These are phyloP conservation scores for Trididemnum miniatum DNA, from an alignment of 23 tunicate species.

Conservation along the genomic window DNA sequence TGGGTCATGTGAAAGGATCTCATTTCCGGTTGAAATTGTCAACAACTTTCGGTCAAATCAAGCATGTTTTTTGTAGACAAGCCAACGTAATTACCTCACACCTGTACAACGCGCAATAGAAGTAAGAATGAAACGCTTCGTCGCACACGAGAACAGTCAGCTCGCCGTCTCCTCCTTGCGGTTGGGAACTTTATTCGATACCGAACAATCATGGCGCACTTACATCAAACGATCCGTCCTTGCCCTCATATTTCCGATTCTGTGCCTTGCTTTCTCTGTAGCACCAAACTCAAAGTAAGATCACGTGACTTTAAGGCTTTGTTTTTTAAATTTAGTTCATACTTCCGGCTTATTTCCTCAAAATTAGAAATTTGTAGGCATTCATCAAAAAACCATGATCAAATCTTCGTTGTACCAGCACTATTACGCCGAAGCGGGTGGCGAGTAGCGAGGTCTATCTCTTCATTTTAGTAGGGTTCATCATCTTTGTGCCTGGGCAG, in stretches of 20 bases:
- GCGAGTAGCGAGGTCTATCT: too few species aligned
- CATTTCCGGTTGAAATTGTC: too few species aligned
- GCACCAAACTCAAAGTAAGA: slow-evolving; percentile 73
- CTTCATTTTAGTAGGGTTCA: too few species aligned
- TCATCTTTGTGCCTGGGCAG: too few species aligned
- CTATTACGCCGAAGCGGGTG: too few species aligned
- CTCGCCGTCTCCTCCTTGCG: slow-evolving; percentile 61
- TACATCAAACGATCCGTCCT: slow-evolving; percentile 21
- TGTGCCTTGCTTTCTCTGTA: slow-evolving; percentile 54
- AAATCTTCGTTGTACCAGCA: too few species aligned
- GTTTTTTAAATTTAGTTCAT: too few species aligned
- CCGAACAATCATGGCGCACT: slow-evolving; percentile 56
- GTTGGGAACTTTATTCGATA: slow-evolving; percentile 55
- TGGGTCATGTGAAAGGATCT: too few species aligned
- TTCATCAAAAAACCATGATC: neutral
- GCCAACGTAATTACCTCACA: slow-evolving; percentile 26
- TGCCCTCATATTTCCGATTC: slow-evolving; percentile 34
- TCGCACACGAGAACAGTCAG: slow-evolving; percentile 64
- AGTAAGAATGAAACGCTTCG: slow-evolving; percentile 66
- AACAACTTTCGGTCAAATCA: too few species aligned
- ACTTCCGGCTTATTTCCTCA: too few species aligned
- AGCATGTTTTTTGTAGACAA: slow-evolving; percentile 45
- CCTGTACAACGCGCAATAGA: slow-evolving; percentile 51
- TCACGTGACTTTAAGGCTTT: neutral
- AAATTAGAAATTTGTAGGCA: neutral